Conservation (phyloP, 1,140 invertebrate genomes). For the Battus philenor region DNA sequence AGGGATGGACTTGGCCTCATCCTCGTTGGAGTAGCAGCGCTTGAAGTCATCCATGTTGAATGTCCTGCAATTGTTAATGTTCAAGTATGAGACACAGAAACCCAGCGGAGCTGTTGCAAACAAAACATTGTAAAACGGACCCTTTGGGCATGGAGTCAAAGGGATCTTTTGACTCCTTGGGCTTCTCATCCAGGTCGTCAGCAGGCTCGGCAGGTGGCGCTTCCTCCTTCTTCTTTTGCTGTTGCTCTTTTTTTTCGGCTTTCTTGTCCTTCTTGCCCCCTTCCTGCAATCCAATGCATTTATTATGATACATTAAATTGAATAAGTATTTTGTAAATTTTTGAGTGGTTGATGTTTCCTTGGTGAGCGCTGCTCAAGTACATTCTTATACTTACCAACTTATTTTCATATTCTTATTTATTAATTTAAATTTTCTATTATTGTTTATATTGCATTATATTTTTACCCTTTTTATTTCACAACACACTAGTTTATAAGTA, state of each 20-base stretch:
- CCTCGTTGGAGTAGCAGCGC: slow-evolving; percentile 97
- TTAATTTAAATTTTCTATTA: no score
- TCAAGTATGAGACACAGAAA: background rate
- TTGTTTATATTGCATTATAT: no score
- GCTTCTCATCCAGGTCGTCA: slow-evolving; percentile 82
- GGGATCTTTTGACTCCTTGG: slow-evolving; percentile 94
- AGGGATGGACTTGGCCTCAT: slow-evolving; percentile 93
- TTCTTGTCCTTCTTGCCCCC: slow-evolving; percentile 75
- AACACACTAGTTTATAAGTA: no score
- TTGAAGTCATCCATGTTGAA: slow-evolving; percentile 99
- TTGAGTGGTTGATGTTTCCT: no score
- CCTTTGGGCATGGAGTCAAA: slow-evolving; percentile 93
- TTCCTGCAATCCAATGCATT: no score
- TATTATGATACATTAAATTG: no score
- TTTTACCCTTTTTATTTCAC: no score
- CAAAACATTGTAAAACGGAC: slow-evolving; percentile 45
- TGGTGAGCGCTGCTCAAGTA: no score
- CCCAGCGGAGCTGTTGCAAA: no score
- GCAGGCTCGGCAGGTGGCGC: slow-evolving; percentile 79
- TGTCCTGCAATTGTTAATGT: slow-evolving; percentile 75
- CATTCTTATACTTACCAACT: no score
- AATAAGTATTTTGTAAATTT: no score
- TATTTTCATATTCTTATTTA: no score
- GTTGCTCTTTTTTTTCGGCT: slow-evolving; percentile 76
- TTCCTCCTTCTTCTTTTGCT: slow-evolving; percentile 69